Evolutionary conservation across 2,888 invertebrate species (phyloP), one percentile per base, ranked within the genome.

Genomic region (Limulus polyphemus): DNA sequence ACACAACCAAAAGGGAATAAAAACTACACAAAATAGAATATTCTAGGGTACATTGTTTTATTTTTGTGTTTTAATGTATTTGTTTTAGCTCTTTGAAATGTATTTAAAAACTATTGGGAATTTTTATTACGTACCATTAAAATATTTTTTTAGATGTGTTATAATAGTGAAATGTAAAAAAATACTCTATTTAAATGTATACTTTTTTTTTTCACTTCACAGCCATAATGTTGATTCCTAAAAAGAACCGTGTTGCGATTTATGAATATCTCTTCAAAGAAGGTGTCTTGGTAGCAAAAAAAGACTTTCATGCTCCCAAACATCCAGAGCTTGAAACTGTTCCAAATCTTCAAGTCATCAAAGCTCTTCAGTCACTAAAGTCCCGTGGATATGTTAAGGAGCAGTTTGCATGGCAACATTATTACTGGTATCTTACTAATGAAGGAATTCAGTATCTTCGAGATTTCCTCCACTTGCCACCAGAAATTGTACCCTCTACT

Each of bases 381-480:
- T 98, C 98, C 5, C 84, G 90, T 77, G 98, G 97, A 64, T 90
- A 86, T 74, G 99, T 99, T n/a, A 92, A 90, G 78, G 98, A 99
- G 82, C 98, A 99, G 79, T 99, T 99, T 79, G 97, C 98, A 7
- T 99, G 99, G 99, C 86, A 98, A 74, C 98, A 99, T 78, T 99
- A 90, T 75, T 99, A 99, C 78, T 99, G 98, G 97, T 94, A 93
- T 79, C 82, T 99, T 71, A 99, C 95, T 69, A 98, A 99, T 77
- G 93, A 97, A 74, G 99, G 99, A 71, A 98, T 99, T 76, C 90
- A 92, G 77, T 98, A 93, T 78, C 81, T 99, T 70, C 83, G 99
- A 70, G 88, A 88, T 74, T 97, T 89, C 79, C 83, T 99, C 69
- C 95, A 99, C 75, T 82, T 99, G 74, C 98, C 99, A 11, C 87